Conservation (phyloP, 2,113 vertebrate species). For the Brachypteracias leptosomus region DNA sequence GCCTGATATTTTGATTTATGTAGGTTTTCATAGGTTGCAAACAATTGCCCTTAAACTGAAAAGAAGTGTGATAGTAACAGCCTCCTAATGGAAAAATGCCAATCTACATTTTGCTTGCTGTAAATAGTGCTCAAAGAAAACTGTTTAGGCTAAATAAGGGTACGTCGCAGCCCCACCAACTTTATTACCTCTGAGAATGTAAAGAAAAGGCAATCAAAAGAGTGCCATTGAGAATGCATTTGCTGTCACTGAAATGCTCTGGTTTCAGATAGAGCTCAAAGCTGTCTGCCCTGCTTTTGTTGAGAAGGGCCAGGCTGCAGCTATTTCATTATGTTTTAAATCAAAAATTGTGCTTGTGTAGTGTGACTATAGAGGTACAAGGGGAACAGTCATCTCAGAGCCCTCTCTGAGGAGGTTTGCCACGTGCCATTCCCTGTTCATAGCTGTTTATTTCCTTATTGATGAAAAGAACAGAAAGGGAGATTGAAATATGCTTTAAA, state of each 20-base stretch:
- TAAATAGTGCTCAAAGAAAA: neutral
- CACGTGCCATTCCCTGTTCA: neutral
- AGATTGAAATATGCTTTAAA: neutral
- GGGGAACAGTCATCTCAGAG: neutral
- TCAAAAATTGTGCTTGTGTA: neutral
- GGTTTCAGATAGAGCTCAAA: neutral
- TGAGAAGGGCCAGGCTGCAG: neutral
- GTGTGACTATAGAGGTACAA: neutral
- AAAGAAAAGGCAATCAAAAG: conserved; percentile 7
- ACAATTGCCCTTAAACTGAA: neutral
- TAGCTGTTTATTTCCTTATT: neutral
- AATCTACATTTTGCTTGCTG: neutral
- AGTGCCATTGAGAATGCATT: neutral
- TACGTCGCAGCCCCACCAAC: neutral
- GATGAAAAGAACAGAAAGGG: neutral
- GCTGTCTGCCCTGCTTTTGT: neutral
- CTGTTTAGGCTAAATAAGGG: neutral
- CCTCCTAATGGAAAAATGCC: neutral
- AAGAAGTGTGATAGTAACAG: neutral
- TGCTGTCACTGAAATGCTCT: neutral
- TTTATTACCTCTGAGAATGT: neutral
- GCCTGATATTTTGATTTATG: neutral
- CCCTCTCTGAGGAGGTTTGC: neutral
- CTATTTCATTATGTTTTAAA: neutral
- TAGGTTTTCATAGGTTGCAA: neutral